Evolutionary conservation across 2,113 vertebrate species (phyloP).

Genomic region (Atractosteus spatula): DNA sequence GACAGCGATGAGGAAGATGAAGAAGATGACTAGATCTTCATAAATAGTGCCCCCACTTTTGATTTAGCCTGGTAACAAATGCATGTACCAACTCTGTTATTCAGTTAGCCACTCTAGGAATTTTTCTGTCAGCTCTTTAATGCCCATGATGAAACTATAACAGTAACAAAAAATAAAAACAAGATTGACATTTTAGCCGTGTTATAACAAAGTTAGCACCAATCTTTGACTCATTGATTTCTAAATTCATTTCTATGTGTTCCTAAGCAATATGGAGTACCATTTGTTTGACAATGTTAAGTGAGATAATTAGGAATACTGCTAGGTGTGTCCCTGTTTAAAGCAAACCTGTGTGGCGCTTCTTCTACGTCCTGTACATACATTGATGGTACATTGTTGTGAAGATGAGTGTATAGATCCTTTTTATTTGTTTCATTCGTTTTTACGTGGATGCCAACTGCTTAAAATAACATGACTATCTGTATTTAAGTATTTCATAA

Average conservation of each 20-base stretch:
- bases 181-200: conserved; percentile 92
- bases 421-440: conserved; percentile 82
- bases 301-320: conserved; percentile 84
- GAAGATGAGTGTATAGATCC: conserved; percentile 78
- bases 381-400: conserved; percentile 86
- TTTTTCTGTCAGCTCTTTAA: conserved; percentile 87
- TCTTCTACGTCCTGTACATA: conserved; percentile 89
- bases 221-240: conserved; percentile 82
- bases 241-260: conserved; percentile 90
- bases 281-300: conserved; percentile 91
- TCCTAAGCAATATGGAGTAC: conserved; percentile 99
- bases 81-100: conserved; percentile 94
- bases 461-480: conserved; percentile 75
- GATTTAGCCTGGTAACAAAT: conserved; percentile 85
- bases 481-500: conserved; percentile 71
- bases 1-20: conserved; percentile 98
- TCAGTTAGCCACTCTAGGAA: conserved; percentile 96
- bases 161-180: conserved; percentile 62
- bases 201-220: conserved; percentile 89
- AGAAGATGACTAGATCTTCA: conserved; percentile 61
- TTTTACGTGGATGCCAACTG: conserved; percentile 88
- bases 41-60: conserved; percentile 52
- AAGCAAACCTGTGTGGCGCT: conserved; percentile 89
- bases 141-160: conserved; percentile 88
- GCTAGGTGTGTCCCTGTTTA: conserved; percentile 85